Evolutionary conservation across 1,140 invertebrate genomes (phyloP).

Genomic region (Pogonognathellus flavescens): DNA sequence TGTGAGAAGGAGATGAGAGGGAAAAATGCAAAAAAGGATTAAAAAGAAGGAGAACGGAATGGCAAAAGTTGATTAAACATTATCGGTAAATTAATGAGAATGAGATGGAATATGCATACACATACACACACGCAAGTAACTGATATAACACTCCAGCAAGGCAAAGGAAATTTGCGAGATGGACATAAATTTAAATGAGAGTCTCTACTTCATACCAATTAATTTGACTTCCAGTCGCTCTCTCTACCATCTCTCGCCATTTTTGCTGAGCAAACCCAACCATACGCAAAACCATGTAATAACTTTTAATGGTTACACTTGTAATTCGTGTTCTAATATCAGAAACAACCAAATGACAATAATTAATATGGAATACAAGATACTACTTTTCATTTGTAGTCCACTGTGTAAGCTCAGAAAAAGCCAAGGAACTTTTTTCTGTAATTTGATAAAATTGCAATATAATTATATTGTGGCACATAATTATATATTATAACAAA

Average conservation of each 20-base stretch:
- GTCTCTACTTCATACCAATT: conserved; percentile 30
- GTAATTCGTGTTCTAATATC: too few species aligned
- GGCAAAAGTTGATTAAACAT: conserved; percentile 35
- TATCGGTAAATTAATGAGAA: neutral
- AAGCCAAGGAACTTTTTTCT: too few species aligned
- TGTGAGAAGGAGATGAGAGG: neutral
- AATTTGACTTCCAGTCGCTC: conserved; percentile 1
- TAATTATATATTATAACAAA: too few species aligned
- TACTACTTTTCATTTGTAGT: too few species aligned
- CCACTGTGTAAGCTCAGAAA: too few species aligned
- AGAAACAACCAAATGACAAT: too few species aligned
- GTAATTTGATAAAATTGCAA: too few species aligned
- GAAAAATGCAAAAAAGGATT: neutral
- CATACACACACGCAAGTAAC: neutral
- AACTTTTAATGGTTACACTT: too few species aligned
- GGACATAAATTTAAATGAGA: conserved; percentile 31
- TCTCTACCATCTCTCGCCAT: neutral
- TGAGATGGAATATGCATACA: neutral
- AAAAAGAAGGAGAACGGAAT: neutral
- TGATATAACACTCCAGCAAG: neutral
- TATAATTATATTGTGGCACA: too few species aligned
- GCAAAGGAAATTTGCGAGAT: neutral
- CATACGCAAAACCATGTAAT: too few species aligned
- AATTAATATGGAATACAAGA: too few species aligned
- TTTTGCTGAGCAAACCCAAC: too few species aligned